Percentiles rank a stretch among this genome's conserved stretches.
phyloP scores from a whole-genome alignment of 2,797 vertebrate genomes.

The Botia kubotai region DNA sequence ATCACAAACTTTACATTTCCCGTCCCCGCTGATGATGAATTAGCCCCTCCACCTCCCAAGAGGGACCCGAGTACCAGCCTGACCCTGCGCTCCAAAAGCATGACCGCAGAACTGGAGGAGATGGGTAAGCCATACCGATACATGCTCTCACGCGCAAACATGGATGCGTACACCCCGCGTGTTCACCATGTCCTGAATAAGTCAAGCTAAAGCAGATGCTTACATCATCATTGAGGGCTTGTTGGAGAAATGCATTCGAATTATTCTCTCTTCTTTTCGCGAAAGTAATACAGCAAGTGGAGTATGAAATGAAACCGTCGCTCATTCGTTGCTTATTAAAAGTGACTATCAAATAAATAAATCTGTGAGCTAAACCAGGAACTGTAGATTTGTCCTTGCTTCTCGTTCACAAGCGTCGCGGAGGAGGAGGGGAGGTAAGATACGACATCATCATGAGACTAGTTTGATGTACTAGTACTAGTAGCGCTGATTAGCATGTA shows the following conservation, averaged over 20 bases:
- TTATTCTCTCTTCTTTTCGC: background rate
- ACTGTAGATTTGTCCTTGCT: constrained; percentile 59
- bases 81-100: constrained; percentile 96
- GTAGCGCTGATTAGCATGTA: constrained; percentile 40
- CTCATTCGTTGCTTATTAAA: constrained; percentile 26
- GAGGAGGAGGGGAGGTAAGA: constrained; percentile 90
- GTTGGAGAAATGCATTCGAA: background rate
- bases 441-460: constrained; percentile 33
- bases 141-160: constrained; percentile 18
- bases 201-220: constrained; percentile 22
- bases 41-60: constrained; percentile 96
- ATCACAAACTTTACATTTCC: constrained; percentile 62
- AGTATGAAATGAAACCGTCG: constrained; percentile 1
- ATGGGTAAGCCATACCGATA: constrained; percentile 72
- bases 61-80: constrained; percentile 95
- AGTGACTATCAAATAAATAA: constrained; percentile 32
- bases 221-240: background rate
- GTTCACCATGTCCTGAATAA: constrained; percentile 19
- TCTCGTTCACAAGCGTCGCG: constrained; percentile 84
- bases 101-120: constrained; percentile 96
- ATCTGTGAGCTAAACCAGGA: constrained; percentile 35
- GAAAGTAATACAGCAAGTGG: constrained; percentile 1
- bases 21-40: constrained; percentile 70
- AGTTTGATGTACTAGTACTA: constrained; percentile 40
- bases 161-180: background rate